Evolutionary conservation across 2,797 vertebrate genomes (phyloP), one percentile per base, ranked within the genome.

Genomic region (Hoplostethus mediterraneus): DNA sequence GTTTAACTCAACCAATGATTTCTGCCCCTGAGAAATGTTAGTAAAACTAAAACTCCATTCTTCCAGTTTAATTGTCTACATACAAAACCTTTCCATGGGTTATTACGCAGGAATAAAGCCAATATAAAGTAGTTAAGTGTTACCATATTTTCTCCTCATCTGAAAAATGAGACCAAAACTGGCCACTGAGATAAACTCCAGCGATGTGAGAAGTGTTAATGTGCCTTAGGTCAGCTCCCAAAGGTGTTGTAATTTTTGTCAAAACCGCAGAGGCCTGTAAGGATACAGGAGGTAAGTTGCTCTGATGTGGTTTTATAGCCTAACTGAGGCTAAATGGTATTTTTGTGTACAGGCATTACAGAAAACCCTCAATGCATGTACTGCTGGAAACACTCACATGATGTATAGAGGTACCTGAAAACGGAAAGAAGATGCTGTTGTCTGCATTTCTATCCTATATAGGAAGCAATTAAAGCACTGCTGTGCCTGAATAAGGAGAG

Each of bases 231-330:
- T 79, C 76, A 77, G 73, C 70, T 67, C 76, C 80, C 69, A 61
- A 21, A 73, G 64, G 66, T 63, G 75, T 31, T 72, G 55, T 73
- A 82, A 61, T 59, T 71, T 67, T 13, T 71, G 64, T 85, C 33
- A 77, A 67, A 84, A 74, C 71, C 61, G 28, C 74, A 75, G 21
- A 63, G 66, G 53, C 65, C 81, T 86, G 69, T 80, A 67, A 81
- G 70, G 82, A 87, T 30, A 13, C 68, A 38, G 65, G 81, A 91
- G 91, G 90, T 93, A 91, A 92, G 89, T 90, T 65, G 38, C 55
- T 79, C 71, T 47, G 45, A 60, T 21, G 60, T 52, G 59, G 28
- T 47, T 78, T 45, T 14, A 38, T 47, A 47, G 47, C 21, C 62
- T 17, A 10, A 64, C 25, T 56, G 51, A 71, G 53, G 48, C 60